Evolutionary conservation across 2,113 vertebrate species (phyloP).

Genomic region (Fregata magnificens): DNA sequence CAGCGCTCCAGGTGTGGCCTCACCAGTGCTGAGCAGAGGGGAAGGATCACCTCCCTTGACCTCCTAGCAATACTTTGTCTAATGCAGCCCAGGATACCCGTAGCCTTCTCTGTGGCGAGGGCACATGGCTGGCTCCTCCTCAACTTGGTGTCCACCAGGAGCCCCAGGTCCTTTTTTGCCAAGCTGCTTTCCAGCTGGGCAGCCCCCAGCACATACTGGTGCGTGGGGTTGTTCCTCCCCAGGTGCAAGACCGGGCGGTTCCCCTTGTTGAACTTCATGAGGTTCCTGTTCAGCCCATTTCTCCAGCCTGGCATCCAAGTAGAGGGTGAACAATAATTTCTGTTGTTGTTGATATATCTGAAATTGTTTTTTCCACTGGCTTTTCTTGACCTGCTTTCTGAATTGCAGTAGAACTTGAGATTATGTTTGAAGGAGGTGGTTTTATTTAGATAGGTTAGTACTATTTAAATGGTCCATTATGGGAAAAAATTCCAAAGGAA

Average conservation of each 20-base stretch:
- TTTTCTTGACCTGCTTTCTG: neutral
- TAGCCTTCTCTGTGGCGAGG: neutral
- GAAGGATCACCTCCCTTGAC: neutral
- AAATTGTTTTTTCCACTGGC: neutral
- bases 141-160: neutral
- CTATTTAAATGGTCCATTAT: neutral
- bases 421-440: neutral
- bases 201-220: neutral
- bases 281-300: neutral
- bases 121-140: rapidly evolving
- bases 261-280: neutral
- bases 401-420: neutral
- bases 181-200: rapidly evolving
- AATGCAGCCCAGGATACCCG: neutral
- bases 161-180: neutral
- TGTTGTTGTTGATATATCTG: neutral
- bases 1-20: neutral
- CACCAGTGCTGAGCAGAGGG: neutral
- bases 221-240: neutral
- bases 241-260: too few relatives aligned
- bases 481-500: neutral
- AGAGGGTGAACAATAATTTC: neutral
- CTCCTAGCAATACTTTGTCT: neutral
- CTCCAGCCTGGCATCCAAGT: neutral
- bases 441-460: neutral